Base-by-base conservation (phyloP, 2,888 invertebrate species). In the Rotaria magnacalcarata region DNA sequence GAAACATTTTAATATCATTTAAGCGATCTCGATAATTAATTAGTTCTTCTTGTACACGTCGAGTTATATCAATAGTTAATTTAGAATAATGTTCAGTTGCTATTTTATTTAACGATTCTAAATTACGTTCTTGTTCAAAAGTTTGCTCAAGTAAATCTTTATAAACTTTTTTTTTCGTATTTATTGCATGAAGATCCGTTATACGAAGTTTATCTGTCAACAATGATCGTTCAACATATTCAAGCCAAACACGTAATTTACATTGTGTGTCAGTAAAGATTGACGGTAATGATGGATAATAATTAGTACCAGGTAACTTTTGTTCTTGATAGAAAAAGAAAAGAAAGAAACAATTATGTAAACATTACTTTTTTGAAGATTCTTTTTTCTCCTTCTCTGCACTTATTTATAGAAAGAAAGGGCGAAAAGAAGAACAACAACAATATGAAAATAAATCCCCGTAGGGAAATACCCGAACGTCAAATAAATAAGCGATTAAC, bases 141-240 rank as follows among this genome's bases (percentile, higher is more conserved):
- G 80, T 80, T 80, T 80, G 80, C 47, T 47, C 80, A 47, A 80
- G 47, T 80, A 80, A 47, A 21, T 80, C 80, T 47, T 80, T 47
- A 47, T 80, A 80, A n/a, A 47, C 24, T 47, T 47, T 80, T n/a
- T 47, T 80, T n/a, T 80, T 80, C 8, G 24, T 2, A 14, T 47
- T n/a, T 5, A 47, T 80, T 10, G 47, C n/a, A 47, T 80, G 80
- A 80, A 47, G 47, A 80, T 80, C 80, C 24, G 10, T 0, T n/a
- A 47, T n/a, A 14, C 47, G 80, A 80, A n/a, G 2, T 80, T 80
- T 80, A 47, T 80, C 80, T n/a, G 2, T n/a, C 5, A 80, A 47
- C n/a, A 80, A 80, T 47, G 47, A 80, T 80, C 8, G 80, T 47
- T 80, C 80, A 10, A 80, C 80, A 47, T 47, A 24, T 80, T 80